These are phyloP conservation scores for Syndactyla subalaris DNA, from an alignment of 2,797 vertebrate genomes.

Conservation along the genomic window DNA sequence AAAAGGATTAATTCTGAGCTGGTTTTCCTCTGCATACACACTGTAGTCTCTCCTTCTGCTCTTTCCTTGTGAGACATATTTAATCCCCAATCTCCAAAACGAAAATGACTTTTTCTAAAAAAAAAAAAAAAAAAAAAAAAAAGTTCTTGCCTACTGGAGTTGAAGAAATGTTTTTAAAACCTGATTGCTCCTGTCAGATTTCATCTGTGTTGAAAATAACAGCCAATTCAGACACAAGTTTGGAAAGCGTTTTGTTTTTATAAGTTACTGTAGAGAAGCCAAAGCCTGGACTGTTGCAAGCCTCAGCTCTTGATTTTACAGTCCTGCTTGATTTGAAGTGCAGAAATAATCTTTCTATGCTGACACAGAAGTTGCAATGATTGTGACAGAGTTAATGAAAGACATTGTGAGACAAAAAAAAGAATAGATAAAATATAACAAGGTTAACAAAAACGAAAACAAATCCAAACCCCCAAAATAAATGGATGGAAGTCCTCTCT, in stretches of 20 bases:
- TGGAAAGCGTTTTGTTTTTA: background rate
- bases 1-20: background rate
- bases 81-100: background rate
- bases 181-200: conserved; percentile 25
- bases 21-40: background rate
- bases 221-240: background rate
- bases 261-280: background rate
- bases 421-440: background rate
- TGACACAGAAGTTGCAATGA: background rate
- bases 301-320: background rate
- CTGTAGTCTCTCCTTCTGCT: background rate
- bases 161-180: conserved; percentile 36
- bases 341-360: background rate
- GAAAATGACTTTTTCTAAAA: background rate
- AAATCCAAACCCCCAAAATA: background rate
- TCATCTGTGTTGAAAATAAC: background rate
- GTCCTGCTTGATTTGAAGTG: background rate
- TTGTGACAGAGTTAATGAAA: background rate
- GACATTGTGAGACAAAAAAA: background rate
- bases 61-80: background rate
- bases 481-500: background rate
- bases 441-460: background rate
- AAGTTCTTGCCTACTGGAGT: background rate
- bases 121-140: background rate
- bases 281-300: background rate